A percentile compares a stretch with the other conserved stretches of the same genome.
Conservation (phyloP, 2,888 invertebrate genomes). For the Melitaea athalia region DNA sequence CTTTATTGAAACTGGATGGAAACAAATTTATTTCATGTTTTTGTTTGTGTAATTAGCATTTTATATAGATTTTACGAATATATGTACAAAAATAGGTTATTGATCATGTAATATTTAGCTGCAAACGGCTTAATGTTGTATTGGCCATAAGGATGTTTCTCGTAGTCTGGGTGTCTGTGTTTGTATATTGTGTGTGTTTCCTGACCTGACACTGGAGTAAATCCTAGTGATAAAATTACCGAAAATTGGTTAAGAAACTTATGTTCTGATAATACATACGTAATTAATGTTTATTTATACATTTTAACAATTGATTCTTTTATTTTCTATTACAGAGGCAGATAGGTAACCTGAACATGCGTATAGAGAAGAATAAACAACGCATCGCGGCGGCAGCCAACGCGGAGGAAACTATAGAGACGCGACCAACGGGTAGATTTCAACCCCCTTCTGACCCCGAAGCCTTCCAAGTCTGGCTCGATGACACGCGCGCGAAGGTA, state of each 20-base stretch:
- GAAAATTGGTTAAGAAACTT: too few species aligned
- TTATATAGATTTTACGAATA: too few species aligned
- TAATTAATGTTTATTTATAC: not conserved
- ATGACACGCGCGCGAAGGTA: constrained; percentile 85
- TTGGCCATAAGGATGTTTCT: too few species aligned
- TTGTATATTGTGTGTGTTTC: too few species aligned
- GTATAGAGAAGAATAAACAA: constrained; percentile 89
- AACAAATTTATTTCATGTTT: too few species aligned
- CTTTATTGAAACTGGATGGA: not conserved
- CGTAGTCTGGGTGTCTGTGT: too few species aligned
- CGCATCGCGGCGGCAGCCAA: constrained; percentile 87
- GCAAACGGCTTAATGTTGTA: too few species aligned
- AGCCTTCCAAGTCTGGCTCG: constrained; percentile 79
- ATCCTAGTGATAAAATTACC: not conserved
- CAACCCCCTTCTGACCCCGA: constrained; percentile 74
- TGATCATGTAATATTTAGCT: too few species aligned
- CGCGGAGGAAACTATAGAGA: constrained; percentile 80
- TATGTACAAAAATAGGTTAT: too few species aligned
- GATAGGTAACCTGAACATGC: constrained; percentile 85
- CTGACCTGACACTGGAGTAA: too few species aligned
- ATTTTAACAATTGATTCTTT: not conserved
- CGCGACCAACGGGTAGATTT: constrained; percentile 60
- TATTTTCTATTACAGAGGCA: constrained; percentile 62
- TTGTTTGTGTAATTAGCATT: too few species aligned
- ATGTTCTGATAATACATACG: not conserved